A percentile compares a stretch with the other conserved stretches of the same genome.
Conservation (phyloP, 2,113 vertebrate species). For the Theristicus caerulescens region DNA sequence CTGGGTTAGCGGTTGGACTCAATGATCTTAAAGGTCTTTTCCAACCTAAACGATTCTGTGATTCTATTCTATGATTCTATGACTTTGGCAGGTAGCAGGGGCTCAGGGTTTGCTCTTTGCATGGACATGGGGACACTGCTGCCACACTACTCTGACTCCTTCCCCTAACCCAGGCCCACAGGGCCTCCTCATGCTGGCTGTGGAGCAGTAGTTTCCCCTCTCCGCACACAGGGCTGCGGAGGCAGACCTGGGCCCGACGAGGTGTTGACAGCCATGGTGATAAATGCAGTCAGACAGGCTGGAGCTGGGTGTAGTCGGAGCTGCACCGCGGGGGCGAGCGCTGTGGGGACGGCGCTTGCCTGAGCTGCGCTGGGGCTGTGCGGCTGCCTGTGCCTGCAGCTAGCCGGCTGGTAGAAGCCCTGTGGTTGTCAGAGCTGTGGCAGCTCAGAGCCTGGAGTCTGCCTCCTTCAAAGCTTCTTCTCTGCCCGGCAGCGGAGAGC, state of each 20-base stretch:
- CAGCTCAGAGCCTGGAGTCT: not conserved
- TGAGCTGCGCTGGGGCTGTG: not conserved
- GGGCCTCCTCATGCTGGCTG: not conserved
- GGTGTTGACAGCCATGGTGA: not conserved
- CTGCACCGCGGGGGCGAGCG: not conserved
- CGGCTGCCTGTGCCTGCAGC: not conserved
- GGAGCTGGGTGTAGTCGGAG: conserved; percentile 18
- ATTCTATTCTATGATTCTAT: too few species aligned
- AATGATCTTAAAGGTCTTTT: too few species aligned
- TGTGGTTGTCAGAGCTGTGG: not conserved
- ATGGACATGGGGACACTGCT: not conserved
- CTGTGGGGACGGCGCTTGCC: not conserved
- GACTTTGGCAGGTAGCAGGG: not conserved
- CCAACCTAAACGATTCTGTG: too few species aligned
- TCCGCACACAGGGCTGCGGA: not conserved
- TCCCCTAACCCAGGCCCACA: not conserved
- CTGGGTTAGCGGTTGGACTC: too few species aligned
- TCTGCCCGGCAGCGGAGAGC: not conserved
- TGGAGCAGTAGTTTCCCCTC: not conserved
- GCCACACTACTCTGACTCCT: not conserved
- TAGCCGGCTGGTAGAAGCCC: not conserved
- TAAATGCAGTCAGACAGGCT: conserved; percentile 56
- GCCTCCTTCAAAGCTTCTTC: not conserved
- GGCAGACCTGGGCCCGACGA: not conserved
- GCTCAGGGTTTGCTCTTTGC: fast-evolving